Base-by-base conservation (phyloP, 2,113 vertebrate genomes). In the Setophaga petechia region DNA sequence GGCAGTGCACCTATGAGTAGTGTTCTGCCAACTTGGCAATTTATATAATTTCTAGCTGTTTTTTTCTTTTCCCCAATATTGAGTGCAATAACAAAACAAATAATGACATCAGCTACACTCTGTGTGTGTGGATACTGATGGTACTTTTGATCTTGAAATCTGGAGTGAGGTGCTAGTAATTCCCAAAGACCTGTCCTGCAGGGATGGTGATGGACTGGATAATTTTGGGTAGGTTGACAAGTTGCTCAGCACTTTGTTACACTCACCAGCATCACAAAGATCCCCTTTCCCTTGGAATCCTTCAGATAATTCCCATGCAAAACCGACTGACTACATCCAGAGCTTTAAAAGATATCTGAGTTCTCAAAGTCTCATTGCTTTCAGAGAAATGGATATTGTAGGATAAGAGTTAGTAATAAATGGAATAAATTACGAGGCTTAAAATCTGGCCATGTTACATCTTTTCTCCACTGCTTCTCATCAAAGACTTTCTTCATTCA, bases 1-100 rank as follows among this genome's bases (percentile, higher is more conserved):
- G 95, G 92, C 94, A 96, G 76, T 94, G 79, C 76, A 90, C 92
- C 25, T 87, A 35, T 78, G 44, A 74, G 25, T 49, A 88, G 22
- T 72, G 44, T 86, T 93, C 65, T 86, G 41, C 30, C 90, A 83
- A 15, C 24, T 75, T 81, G 84, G 18, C 33, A 89, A 65, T 2
- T 57, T 51, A 2, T 20, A 6, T 23, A 0, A 44, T 83, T 81
- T 69, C 10, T 76, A 73, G 25, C 15, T 63, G 6, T 35, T 30
- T 2, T 24, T 28, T n/a, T 55, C 59, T 86, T 77, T 20, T 8
- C 6, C 8, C 17, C 51, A 61, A 6, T 52, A 52, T 5, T 74
- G 37, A 81, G 30, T 78, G 25, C 44, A 81, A 61, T 80, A 65
- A 43, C 52, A 61, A 92, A 87, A 51, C 21, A 71, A 47, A 10